Base-by-base conservation (phyloP, 2,113 vertebrate species). In the Amphilophus citrinellus region DNA sequence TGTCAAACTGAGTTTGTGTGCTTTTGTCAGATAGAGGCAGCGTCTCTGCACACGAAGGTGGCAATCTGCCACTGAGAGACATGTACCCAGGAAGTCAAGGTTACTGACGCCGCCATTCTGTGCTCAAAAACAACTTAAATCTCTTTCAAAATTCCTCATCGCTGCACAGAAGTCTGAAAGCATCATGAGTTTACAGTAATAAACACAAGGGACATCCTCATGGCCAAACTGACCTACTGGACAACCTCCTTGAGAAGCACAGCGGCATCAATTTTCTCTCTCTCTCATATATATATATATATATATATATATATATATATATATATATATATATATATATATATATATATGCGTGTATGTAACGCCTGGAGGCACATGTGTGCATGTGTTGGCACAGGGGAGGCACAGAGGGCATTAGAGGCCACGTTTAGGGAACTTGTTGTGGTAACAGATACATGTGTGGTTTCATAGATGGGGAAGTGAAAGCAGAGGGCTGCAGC, bases 391-490 rank as follows among this genome's bases (percentile, higher is more conserved):
- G 84, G 87, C 78, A 88, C 10, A 39, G 61, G 15, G 35, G 85
- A 53, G 68, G 87, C n/a, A 35, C 44, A 88, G 50, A 73, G 84
- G 91, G 91, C 87, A 93, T 58, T n/a, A 77, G 83, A 94, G 92
- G 90, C 91, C 90, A 88, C 50, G 15, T 92, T 93, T 92, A 62
- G 92, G 88, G 93, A 93, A 95, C 91, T 95, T 93, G 94, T 94
- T 92, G 91, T 91, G 94, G 91, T 95, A 92, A 93, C 91, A 90
- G 93, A 95, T 91, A 93, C 89, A 92, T 88, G 91, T 93, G 94
- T 60, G 89, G 90, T 91, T 93, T 91, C 82, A 90, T 61, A 80
- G 77, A 87, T 88, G 90, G 84, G 91, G 94, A 95, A 95, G 93
- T 93, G 94, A 94, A 92, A 94, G 91, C 90, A 77, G 79, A 88